Evolutionary conservation across 2,797 vertebrate genomes (phyloP).

Genomic region (Enoplosus armatus): DNA sequence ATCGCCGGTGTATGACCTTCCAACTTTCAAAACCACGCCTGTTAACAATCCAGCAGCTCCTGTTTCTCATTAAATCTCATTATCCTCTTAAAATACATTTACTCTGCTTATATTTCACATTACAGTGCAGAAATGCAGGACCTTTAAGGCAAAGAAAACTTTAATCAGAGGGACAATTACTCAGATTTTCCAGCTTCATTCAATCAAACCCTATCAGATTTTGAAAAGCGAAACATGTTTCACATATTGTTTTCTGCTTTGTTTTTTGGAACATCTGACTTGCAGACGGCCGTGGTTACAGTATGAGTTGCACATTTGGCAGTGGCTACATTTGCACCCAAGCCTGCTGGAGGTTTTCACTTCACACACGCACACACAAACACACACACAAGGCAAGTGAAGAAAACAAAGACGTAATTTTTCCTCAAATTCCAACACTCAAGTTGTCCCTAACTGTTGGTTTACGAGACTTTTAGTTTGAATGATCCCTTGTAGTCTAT

Average conservation of each 20-base stretch:
- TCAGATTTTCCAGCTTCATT: conserved; percentile 1
- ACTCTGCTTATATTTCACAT: conserved; percentile 9
- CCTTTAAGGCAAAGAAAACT: conserved; percentile 25
- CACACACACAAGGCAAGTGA: neutral
- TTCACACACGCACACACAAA: neutral
- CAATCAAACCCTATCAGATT: conserved; percentile 13
- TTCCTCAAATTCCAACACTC: neutral
- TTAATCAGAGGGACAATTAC: neutral
- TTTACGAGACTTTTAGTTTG: neutral
- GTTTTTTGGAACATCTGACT: neutral
- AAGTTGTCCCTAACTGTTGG: neutral
- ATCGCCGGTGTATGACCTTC: neutral
- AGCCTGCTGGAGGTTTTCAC: neutral
- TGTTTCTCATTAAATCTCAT: conserved; percentile 1
- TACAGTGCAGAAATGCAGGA: neutral
- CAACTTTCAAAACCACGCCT: neutral
- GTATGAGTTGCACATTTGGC: neutral
- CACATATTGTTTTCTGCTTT: neutral
- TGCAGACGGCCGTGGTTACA: neutral
- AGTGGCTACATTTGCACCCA: neutral
- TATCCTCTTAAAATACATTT: neutral
- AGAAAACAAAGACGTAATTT: conserved; percentile 13
- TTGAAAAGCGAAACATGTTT: conserved; percentile 13
- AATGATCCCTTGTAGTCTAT: neutral
- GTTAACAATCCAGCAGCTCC: neutral